A percentile compares a stretch with the other conserved stretches of the same genome.
Evolutionary conservation across 2,888 invertebrate genomes (phyloP).

Genomic region (Cheilosia pagana): DNA sequence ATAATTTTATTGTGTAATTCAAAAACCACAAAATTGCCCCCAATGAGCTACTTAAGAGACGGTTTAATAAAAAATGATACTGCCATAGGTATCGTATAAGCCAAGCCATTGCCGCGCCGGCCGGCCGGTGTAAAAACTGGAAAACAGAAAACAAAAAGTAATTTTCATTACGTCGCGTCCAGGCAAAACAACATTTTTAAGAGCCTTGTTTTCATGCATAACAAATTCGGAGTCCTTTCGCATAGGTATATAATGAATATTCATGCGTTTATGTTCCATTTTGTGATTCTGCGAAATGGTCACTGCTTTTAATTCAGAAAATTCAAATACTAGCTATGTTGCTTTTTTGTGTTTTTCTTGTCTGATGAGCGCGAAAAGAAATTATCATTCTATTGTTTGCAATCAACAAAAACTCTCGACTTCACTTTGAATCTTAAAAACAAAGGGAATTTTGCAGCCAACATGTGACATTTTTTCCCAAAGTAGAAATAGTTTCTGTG

Average conservation of each 20-base stretch:
- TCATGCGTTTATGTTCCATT: slow-evolving; percentile 61
- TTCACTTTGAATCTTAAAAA: slow-evolving; percentile 48
- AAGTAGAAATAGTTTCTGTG: slow-evolving; percentile 33
- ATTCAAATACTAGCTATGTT: slow-evolving; percentile 18
- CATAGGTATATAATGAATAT: slow-evolving; percentile 55
- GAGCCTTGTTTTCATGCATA: slow-evolving; percentile 67
- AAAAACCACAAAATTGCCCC: slow-evolving; percentile 46
- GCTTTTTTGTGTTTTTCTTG: slow-evolving; percentile 23
- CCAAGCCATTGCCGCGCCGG: slow-evolving; percentile 7
- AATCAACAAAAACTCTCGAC: slow-evolving; percentile 43
- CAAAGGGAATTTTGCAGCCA: slow-evolving; percentile 44
- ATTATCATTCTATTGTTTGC: slow-evolving; percentile 58
- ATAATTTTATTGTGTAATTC: slow-evolving; percentile 44
- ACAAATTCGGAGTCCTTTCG: slow-evolving; percentile 64
- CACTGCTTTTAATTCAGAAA: slow-evolving; percentile 45
- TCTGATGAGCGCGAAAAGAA: slow-evolving; percentile 54
- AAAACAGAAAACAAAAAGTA: slow-evolving; percentile 37
- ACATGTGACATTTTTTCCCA: slow-evolving; percentile 49
- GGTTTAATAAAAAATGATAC: slow-evolving; percentile 40
- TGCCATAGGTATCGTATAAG: slow-evolving; percentile 36
- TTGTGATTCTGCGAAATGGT: slow-evolving; percentile 56
- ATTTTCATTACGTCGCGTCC: slow-evolving; percentile 65
- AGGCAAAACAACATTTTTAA: slow-evolving; percentile 48
- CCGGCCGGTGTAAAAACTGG: slow-evolving; percentile 16
- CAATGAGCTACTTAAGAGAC: slow-evolving; percentile 40